phyloP scores from a whole-genome alignment of 1,140 invertebrate genomes.

The Metopolophium dirhodum region DNA sequence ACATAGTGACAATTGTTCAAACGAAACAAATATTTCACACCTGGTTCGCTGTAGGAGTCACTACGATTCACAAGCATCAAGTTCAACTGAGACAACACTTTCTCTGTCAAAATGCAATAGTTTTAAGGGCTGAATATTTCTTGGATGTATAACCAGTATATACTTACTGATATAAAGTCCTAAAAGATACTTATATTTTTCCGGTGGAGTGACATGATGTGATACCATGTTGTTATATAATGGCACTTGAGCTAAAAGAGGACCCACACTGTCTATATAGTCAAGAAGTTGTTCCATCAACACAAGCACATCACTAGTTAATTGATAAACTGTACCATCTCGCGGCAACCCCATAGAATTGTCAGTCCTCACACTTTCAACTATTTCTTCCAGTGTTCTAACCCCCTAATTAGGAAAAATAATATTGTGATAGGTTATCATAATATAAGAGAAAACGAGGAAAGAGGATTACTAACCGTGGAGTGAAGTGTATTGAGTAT shows the following conservation, averaged over 20 bases:
- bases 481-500: slow-evolving; percentile 77
- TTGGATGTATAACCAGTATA: neutral
- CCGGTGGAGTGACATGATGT: slow-evolving; percentile 64
- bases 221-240: slow-evolving; percentile 66
- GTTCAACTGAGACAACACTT: slow-evolving; percentile 85
- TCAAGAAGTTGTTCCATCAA: slow-evolving; percentile 84
- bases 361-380: slow-evolving; percentile 87
- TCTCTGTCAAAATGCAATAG: slow-evolving; percentile 69
- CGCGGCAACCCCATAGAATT: slow-evolving; percentile 82
- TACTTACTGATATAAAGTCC: slow-evolving; percentile 77
- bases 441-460: neutral
- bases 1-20: slow-evolving; percentile 95
- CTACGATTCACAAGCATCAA: slow-evolving; percentile 83
- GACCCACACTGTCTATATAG: slow-evolving; percentile 78
- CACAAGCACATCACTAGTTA: slow-evolving; percentile 90
- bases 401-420: slow-evolving; percentile 70
- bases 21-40: slow-evolving; percentile 83
- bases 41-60: slow-evolving; percentile 80
- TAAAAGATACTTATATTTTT: slow-evolving; percentile 66
- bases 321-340: slow-evolving; percentile 95
- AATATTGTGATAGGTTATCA: neutral
- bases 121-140: neutral
- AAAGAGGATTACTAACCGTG: slow-evolving; percentile 66
- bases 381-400: slow-evolving; percentile 90
- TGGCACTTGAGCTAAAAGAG: slow-evolving; percentile 70